Percentiles rank a stretch among this genome's conserved stretches.
Conservation (phyloP, 37 sponge, comb jelly and placozoan species). For the Crambe crambe region DNA sequence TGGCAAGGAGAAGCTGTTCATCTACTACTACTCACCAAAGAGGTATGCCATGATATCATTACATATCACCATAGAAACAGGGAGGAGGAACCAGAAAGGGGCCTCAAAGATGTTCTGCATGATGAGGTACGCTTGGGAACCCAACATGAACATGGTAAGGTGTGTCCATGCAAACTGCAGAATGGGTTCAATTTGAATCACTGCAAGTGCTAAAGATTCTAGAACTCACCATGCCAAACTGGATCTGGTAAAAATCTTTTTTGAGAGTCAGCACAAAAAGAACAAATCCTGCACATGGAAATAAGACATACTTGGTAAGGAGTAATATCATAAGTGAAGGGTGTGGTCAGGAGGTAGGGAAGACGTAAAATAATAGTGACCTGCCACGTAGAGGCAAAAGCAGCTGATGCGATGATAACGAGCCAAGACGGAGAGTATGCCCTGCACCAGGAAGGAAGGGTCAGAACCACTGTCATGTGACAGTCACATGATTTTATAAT, state of each 20-base stretch:
- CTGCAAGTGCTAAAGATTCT: neutral
- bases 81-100: slow-evolving; percentile 91
- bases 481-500: too few species aligned
- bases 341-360: slow-evolving; percentile 6
- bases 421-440: slow-evolving; percentile 44
- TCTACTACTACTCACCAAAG: slow-evolving; percentile 60
- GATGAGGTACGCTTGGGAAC: slow-evolving; percentile 75
- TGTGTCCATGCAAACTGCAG: slow-evolving; percentile 96
- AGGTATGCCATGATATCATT: slow-evolving; percentile 98
- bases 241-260: slow-evolving; percentile 78
- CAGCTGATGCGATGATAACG: slow-evolving; percentile 88
- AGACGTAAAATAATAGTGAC: slow-evolving; percentile 24
- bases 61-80: slow-evolving; percentile 94
- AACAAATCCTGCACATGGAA: slow-evolving; percentile 67
- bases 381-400: slow-evolving; percentile 77
- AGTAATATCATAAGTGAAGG: neutral
- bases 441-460: slow-evolving; percentile 25
- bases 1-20: neutral
- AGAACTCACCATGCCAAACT: slow-evolving; percentile 77
- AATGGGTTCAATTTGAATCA: neutral
- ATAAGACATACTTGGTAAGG: too few species aligned
- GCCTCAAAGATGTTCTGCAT: slow-evolving; percentile 89
- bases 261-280: slow-evolving; percentile 89
- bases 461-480: neutral
- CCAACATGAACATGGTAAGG: slow-evolving; percentile 85